Percentiles rank a stretch among this genome's conserved stretches.
phyloP scores from a whole-genome alignment of 2,797 vertebrate species.

The Sarcophilus harrisii region DNA sequence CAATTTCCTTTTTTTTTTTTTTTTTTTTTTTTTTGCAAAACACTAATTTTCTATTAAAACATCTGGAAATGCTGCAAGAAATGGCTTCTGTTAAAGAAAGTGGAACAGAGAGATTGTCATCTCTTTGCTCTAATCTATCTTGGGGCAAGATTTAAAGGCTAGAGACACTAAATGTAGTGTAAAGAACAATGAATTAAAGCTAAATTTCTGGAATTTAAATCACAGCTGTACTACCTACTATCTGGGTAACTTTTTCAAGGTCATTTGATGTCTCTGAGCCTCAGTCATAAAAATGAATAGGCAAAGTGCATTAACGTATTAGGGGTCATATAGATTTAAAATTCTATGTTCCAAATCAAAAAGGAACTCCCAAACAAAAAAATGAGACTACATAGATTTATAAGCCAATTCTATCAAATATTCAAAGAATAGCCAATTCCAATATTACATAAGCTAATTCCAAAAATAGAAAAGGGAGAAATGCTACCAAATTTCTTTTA shows the following conservation, averaged over 20 bases:
- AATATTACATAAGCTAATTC: background rate
- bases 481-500: too few species aligned
- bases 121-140: background rate
- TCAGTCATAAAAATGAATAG: background rate
- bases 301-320: background rate
- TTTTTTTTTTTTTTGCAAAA: too few species aligned
- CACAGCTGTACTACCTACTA: background rate
- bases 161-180: background rate
- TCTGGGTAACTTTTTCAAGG: background rate
- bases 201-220: background rate
- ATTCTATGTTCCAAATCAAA: background rate
- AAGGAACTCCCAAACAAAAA: background rate
- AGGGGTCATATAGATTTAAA: background rate
- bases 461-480: too few species aligned
- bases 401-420: background rate
- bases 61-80: background rate
- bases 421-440: background rate
- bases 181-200: background rate
- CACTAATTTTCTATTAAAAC: background rate
- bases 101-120: background rate
- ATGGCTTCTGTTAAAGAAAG: background rate
- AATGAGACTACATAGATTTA: background rate
- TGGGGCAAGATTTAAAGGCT: background rate
- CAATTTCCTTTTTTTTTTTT: too few species aligned
- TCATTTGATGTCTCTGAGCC: background rate